Evolutionary conservation across 2,113 vertebrate genomes (phyloP), one percentile per base, ranked within the genome.

Genomic region (Takifugu bimaculatus): DNA sequence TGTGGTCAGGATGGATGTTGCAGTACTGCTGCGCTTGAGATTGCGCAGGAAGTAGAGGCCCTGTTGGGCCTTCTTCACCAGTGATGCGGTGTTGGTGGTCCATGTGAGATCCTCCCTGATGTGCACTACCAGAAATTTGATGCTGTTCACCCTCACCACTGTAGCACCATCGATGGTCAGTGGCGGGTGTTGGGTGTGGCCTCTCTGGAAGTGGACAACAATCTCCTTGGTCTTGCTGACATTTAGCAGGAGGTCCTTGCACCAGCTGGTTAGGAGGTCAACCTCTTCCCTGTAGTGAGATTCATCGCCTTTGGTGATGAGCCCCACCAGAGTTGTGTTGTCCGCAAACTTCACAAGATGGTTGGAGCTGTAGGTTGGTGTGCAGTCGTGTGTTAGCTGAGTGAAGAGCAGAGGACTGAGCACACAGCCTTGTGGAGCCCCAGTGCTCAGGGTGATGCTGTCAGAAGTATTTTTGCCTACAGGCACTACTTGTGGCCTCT

Each of bases 181-280:
- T 6, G 39, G 50, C 2, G 32, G 4, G 4, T 60, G 20, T 4
- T 26, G 50, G 7, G 50, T 3, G 5, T 1, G 14, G 1, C 1
- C 5, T n/a, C 25, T 68, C 49, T 56, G 35, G 54, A 51, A 57
- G 54, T 58, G 11, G 1, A 63, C 11, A 13, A 63, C 12, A 47
- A 63, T 47, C 20, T 67, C 57, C 4, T 49, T 68, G 4, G 26
- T 68, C 15, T 50, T 61, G 6, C 7, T n/a, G 47, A 50, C 15
- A 32, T 59, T 59, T 0, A 47, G 42, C 2, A 1, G 14, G 14
- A 58, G 26, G 3, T 53, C 9, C 2, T 4, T 14, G 5, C 44
- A 55, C 45, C 51, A 42, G 26, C 3, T 5, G 35, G n/a, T 15
- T 14, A 51, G 52, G 2, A 7, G 1, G 51, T 28, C 54, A 13